Evolutionary conservation across 2,113 vertebrate genomes (phyloP).

Genomic region (Gnathonemus echidnorhynchus): DNA sequence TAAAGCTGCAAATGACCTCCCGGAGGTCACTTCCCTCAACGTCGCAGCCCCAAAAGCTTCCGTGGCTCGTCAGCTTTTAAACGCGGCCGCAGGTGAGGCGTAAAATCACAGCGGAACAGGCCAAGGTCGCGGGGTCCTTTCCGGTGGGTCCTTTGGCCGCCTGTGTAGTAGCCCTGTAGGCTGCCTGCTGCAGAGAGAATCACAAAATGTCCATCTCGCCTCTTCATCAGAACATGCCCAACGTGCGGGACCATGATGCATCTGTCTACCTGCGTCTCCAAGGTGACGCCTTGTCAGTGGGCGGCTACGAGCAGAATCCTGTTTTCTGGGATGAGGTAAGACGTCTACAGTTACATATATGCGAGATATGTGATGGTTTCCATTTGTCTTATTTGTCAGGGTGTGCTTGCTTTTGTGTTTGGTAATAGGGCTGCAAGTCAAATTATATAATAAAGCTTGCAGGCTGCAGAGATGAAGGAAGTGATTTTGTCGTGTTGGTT

Average conservation of each 20-base stretch:
- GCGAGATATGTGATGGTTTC: not conserved
- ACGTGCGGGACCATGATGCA: slow-evolving; percentile 90
- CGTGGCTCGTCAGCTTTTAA: not conserved
- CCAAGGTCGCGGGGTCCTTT: not conserved
- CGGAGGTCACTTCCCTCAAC: not conserved
- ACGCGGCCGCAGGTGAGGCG: not conserved
- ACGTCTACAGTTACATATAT: not conserved
- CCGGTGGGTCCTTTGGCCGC: not conserved
- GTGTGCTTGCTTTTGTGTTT: not conserved
- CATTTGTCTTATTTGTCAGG: not conserved
- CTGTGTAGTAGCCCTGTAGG: not conserved
- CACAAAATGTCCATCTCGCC: not conserved
- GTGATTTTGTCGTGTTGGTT: not conserved
- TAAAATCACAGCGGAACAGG: not conserved
- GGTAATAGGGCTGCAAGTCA: not conserved
- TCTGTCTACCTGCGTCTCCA: slow-evolving; percentile 96
- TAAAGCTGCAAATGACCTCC: not conserved
- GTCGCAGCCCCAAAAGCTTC: not conserved
- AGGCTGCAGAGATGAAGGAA: not conserved
- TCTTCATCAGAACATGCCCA: slow-evolving; percentile 85
- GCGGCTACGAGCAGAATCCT: slow-evolving; percentile 90
- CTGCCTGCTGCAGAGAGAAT: not conserved
- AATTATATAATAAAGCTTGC: not conserved
- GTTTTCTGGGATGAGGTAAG: slow-evolving; percentile 93
- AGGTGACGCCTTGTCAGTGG: slow-evolving; percentile 94